Evolutionary conservation across 1,140 invertebrate species (phyloP).

Genomic region (Tribolium castaneum): DNA sequence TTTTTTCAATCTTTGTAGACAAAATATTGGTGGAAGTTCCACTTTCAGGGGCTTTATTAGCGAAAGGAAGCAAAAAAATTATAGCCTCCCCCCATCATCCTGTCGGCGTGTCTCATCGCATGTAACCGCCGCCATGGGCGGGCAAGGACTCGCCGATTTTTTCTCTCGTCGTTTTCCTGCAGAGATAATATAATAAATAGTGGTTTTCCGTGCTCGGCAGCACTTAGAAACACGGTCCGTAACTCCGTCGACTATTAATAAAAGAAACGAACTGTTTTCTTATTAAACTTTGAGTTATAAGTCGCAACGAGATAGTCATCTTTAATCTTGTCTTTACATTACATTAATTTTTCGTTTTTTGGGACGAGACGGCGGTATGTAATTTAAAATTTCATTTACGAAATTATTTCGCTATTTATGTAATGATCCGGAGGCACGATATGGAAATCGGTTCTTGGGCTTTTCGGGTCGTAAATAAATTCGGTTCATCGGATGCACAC

Average conservation of each 20-base stretch:
- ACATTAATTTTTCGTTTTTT: slow-evolving; percentile 53
- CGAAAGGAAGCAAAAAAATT: no score
- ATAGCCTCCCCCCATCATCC: background rate
- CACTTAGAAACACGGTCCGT: slow-evolving; percentile 44
- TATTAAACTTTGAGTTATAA: slow-evolving; percentile 59
- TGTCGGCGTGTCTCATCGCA: background rate
- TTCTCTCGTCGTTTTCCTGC: slow-evolving; percentile 27
- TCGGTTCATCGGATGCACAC: slow-evolving; percentile 4
- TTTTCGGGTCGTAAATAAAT: slow-evolving; percentile 19
- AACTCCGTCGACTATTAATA: slow-evolving; percentile 54
- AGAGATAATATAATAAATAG: slow-evolving; percentile 45
- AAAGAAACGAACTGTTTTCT: slow-evolving; percentile 53
- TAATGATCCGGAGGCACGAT: slow-evolving; percentile 37
- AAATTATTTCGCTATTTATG: slow-evolving; percentile 43
- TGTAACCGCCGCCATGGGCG: background rate
- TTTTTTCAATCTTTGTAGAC: no score
- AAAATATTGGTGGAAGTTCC: no score
- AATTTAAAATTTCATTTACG: slow-evolving; percentile 58
- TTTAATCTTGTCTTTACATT: slow-evolving; percentile 59
- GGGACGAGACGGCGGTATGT: slow-evolving; percentile 43
- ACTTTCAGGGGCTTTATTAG: no score
- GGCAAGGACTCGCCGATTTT: slow-evolving; percentile 14
- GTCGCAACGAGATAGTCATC: slow-evolving; percentile 56
- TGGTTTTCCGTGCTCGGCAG: slow-evolving; percentile 46
- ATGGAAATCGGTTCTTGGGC: slow-evolving; percentile 35